phyloP scores from a whole-genome alignment of 2,888 invertebrate species.

The Orgyia antiqua region DNA sequence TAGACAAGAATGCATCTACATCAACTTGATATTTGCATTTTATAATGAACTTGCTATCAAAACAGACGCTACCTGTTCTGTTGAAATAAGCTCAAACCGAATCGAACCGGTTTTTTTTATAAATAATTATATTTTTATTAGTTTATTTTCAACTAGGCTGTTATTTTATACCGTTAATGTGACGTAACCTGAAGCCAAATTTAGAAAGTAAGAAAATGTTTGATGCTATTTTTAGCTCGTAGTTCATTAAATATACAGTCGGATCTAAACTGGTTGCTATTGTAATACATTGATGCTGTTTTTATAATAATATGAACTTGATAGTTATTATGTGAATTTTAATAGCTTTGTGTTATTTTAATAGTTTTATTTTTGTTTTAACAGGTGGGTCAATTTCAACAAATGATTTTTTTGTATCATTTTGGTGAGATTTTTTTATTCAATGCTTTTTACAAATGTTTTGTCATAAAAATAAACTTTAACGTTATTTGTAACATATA shows the following conservation, averaged over 20 bases:
- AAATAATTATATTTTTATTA: constrained; percentile 11
- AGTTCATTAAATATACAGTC: constrained; percentile 16
- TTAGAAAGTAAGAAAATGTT: constrained; percentile 22
- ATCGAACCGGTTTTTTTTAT: constrained; percentile 21
- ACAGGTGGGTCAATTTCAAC: too few species aligned
- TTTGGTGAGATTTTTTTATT: too few species aligned
- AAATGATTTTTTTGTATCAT: too few species aligned
- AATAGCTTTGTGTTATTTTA: too few species aligned
- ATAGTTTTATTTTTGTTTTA: too few species aligned
- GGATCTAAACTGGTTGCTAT: constrained; percentile 13
- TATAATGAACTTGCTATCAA: too few species aligned
- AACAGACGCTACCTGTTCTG: too few species aligned
- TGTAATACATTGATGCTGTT: constrained; percentile 5
- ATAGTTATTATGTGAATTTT: not conserved
- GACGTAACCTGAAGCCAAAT: constrained; percentile 27
- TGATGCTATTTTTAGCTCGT: constrained; percentile 23
- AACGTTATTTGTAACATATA: too few species aligned
- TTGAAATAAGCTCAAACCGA: constrained; percentile 2
- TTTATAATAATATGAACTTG: constrained; percentile 1
- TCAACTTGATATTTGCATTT: too few species aligned
- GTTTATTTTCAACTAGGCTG: constrained; percentile 16
- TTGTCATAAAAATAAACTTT: too few species aligned
- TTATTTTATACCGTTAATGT: constrained; percentile 23
- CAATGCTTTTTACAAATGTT: too few species aligned
- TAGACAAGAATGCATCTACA: too few species aligned